Base-by-base conservation (phyloP, 2,888 invertebrate species). In the Resseliella maxima region DNA sequence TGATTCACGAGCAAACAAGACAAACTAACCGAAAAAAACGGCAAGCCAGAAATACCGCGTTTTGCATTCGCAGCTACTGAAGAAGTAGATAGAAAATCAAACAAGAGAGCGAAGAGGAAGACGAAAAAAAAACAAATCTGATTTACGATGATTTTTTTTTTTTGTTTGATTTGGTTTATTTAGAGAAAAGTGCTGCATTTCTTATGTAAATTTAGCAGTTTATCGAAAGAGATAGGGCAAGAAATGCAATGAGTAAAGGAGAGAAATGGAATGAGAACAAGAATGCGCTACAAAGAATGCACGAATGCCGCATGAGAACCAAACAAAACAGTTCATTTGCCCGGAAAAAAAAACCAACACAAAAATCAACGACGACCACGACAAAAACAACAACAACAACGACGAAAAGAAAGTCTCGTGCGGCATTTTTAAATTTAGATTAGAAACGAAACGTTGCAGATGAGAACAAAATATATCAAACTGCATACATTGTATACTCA, bases 121-220 rank as follows among this genome's bases (percentile, higher is more conserved):
- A 50, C 15, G 18, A 41, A 41, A 41, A 41, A 59, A 59, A 10
- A 24, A 59, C 59, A 59, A 59, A 59, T 72, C 72, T 72, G 35
- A 72, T 72, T 72, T 72, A 72, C 72, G 72, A 72, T 31, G 27
- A 18, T n/a, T n/a, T n/a, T n/a, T n/a, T n/a, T n/a, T n/a, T n/a
- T n/a, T n/a, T n/a, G 59, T 41, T 59, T 59, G n/a, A n/a, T 59
- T 59, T 27, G 27, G 59, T 59, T 59, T 59, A 59, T 59, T 59
- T 27, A 31, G n/a, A n/a, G n/a, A n/a, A n/a, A n/a, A n/a, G n/a
- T n/a, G 72, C 72, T 72, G 72, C 72, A 72, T 72, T 72, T 72
- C 72, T 72, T 72, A 72, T 72, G 72, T 72, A 72, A 72, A 72
- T 72, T 72, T 72, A 72, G 31, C 59, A 3, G 59, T 72, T 72